Evolutionary conservation across 1,140 invertebrate genomes (phyloP).

Genomic region (Rhyzopertha dominica): DNA sequence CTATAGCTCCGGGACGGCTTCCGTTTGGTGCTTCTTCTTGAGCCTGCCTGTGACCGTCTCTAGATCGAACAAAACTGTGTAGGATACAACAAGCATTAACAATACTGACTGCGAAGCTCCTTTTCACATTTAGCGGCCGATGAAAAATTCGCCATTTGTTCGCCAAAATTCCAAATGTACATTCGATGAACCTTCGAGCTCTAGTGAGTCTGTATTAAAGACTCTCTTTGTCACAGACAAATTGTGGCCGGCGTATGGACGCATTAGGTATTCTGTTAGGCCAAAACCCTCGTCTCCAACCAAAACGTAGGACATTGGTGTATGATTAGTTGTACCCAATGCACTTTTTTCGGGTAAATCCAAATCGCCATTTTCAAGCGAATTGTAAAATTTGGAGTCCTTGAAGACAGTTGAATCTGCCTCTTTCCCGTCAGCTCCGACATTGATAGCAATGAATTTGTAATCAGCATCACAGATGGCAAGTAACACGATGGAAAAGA

Average conservation of each 20-base stretch:
- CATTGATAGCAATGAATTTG: conserved; percentile 40
- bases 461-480: conserved; percentile 31
- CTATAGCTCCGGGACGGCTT: too few species aligned
- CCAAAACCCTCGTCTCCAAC: conserved; percentile 25
- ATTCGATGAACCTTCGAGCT: conserved; percentile 30
- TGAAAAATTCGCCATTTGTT: conserved; percentile 40
- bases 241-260: conserved; percentile 12
- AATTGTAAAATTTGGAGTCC: conserved; percentile 9
- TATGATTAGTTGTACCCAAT: too few species aligned
- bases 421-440: conserved; percentile 42
- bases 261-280: conserved; percentile 23
- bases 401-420: conserved; percentile 40
- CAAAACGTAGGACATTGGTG: conserved; percentile 27
- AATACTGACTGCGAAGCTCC: conserved; percentile 24
- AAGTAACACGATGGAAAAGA: conserved; percentile 28
- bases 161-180: conserved; percentile 36
- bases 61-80: conserved; percentile 32
- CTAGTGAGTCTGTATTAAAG: conserved; percentile 37
- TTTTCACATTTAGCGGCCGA: conserved; percentile 24
- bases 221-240: conserved; percentile 25
- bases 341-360: conserved; percentile 5
- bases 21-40: conserved; percentile 7
- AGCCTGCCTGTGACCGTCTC: conserved; percentile 3
- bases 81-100: conserved; percentile 32
- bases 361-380: conserved; percentile 14